Evolutionary conservation across 1,140 invertebrate genomes (phyloP), one percentile per base, ranked within the genome.

Genomic region (Drosophila serrata): DNA sequence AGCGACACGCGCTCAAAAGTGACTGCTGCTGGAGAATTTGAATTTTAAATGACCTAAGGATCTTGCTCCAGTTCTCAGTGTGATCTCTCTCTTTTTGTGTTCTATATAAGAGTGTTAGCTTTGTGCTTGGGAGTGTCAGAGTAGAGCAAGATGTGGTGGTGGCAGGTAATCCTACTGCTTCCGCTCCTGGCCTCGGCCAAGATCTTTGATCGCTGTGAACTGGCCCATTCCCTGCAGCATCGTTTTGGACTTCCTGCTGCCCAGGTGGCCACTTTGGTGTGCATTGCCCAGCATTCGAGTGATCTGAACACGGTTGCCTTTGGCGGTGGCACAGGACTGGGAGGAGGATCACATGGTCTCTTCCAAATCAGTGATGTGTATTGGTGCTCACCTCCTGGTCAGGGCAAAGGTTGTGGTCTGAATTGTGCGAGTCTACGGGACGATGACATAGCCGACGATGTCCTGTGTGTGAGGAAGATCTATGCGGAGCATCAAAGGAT

Each of bases 291-390:
- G 77, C 95, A 96, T 91, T 96, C 97, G 90, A 96, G 95, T 8
- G 92, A 94, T 6, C 95, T 95, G 76, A 95, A 97, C 80, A 96
- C 96, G 6, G 93, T 94, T 0, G 95, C 95, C 1, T 92, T 94
- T 24, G 95, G 95, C 4, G 92, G 86, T 0, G 95, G 94, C 75
- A 81, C 74, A 0, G 85, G 82, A 3, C 93, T 94, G 72, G 94
- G 93, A 7, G 95, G 94, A 72, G 93, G 94, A 4, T 96, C 96
- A 80, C 95, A 97, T 90, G 96, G 96, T 39, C 77, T 97, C n/a
- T 93, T 96, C 64, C 96, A 96, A 93, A 96, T 97, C 62, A 96
- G 95, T 81, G 95, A 96, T 75, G 90, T 95, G 37, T 97, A 94
- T 81, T 97, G 96, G 96, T 96, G 96, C 81, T 81, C 94, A 1